Conservation (phyloP, 2,888 invertebrate genomes). For the Drosophila sordidula region DNA sequence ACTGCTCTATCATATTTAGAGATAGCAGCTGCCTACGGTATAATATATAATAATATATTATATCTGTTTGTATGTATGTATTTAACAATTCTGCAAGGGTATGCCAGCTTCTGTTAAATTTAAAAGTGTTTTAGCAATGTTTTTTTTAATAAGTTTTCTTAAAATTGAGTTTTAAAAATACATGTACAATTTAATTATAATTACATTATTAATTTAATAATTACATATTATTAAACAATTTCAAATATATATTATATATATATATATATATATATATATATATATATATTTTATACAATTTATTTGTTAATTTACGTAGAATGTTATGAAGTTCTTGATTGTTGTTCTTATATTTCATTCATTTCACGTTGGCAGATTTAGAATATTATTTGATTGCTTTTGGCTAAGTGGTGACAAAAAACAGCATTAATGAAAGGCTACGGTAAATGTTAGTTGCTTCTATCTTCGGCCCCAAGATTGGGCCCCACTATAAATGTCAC, state of each 20-base stretch:
- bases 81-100: conserved; percentile 22
- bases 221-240: conserved; percentile 34
- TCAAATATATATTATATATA: no score
- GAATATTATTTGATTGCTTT: conserved; percentile 51
- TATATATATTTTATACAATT: no score
- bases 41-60: conserved; percentile 2
- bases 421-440: conserved; percentile 25
- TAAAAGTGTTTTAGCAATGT: conserved; percentile 26
- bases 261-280: no score
- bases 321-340: conserved; percentile 53
- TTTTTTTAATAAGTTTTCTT: conserved; percentile 31
- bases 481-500: conserved; percentile 17
- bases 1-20: no score
- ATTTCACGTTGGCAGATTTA: conserved; percentile 50
- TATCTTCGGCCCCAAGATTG: conserved; percentile 18
- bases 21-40: conserved; percentile 6
- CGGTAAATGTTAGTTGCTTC: conserved; percentile 29
- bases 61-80: neutral
- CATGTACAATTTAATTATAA: conserved; percentile 42
- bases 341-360: conserved; percentile 32
- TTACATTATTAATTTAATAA: conserved; percentile 42
- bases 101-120: conserved; percentile 17
- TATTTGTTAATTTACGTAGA: conserved; percentile 35
- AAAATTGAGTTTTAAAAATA: conserved; percentile 39
- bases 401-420: conserved; percentile 45